Evolutionary conservation across 2,888 invertebrate genomes (phyloP).

Genomic region (Pseudococcus jackbeardsleyi): DNA sequence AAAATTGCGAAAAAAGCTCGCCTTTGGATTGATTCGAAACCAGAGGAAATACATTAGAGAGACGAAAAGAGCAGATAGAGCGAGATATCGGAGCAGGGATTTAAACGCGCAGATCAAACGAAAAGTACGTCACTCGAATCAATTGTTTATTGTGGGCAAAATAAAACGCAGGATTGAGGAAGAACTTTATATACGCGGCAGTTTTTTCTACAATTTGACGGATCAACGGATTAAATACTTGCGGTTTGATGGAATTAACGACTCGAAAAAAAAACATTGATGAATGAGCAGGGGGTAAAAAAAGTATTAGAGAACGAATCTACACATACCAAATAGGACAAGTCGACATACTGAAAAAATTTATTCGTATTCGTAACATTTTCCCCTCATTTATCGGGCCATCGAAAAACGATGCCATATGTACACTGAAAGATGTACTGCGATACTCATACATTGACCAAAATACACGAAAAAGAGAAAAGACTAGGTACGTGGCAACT

Average conservation of each 20-base stretch:
- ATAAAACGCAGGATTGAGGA: neutral
- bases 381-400: neutral
- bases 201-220: neutral
- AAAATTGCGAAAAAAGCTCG: neutral
- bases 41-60: neutral
- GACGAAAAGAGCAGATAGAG: neutral
- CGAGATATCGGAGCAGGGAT: neutral
- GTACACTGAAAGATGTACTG: too few relatives aligned
- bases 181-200: neutral
- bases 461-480: neutral
- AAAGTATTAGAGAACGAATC: neutral
- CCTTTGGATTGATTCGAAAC: neutral
- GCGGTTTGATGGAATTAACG: neutral
- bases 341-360: neutral
- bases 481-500: neutral
- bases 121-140: neutral
- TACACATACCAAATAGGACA: neutral
- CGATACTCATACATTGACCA: neutral
- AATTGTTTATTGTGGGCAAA: neutral
- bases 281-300: neutral
- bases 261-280: too few relatives aligned
- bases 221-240: neutral
- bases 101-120: neutral
- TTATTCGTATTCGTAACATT: neutral
- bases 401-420: too few relatives aligned